Conservation (phyloP, 2,113 vertebrate species). For the Podilymbus podiceps region DNA sequence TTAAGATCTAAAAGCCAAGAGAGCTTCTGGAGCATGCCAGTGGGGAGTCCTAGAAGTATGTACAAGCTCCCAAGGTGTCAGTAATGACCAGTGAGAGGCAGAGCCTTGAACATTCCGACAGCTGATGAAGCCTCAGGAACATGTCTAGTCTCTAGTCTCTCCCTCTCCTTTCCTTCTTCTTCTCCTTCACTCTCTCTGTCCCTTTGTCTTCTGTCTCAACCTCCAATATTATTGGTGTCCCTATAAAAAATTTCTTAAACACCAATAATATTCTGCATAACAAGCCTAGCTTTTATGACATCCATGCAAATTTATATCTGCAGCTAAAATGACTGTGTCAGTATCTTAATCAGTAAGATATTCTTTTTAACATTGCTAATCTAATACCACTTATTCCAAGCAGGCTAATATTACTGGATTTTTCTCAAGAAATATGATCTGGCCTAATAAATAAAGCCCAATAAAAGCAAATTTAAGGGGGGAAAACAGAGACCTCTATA, state of each 20-base stretch:
- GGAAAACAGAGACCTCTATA: not conserved
- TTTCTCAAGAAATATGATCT: not conserved
- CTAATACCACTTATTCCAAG: not conserved
- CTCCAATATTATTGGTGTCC: accelerated
- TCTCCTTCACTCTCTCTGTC: not conserved
- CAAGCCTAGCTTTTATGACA: not conserved
- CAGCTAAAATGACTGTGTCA: not conserved
- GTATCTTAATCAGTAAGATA: not conserved
- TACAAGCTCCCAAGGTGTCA: not conserved
- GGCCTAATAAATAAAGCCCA: not conserved
- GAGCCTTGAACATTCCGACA: not conserved
- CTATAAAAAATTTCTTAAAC: not conserved
- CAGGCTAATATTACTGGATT: not conserved
- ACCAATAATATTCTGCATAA: not conserved
- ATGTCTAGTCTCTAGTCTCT: not conserved
- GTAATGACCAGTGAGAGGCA: not conserved
- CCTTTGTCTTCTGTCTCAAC: not conserved
- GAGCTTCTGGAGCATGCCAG: not conserved
- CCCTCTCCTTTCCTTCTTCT: not conserved
- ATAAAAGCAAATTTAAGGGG: not conserved
- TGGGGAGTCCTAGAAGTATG: not conserved
- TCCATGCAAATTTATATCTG: not conserved
- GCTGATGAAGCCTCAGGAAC: not conserved
- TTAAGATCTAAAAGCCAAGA: not conserved
- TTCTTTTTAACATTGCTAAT: not conserved